phyloP scores from a whole-genome alignment of 2,113 vertebrate species.

The Aepyceros melampus region DNA sequence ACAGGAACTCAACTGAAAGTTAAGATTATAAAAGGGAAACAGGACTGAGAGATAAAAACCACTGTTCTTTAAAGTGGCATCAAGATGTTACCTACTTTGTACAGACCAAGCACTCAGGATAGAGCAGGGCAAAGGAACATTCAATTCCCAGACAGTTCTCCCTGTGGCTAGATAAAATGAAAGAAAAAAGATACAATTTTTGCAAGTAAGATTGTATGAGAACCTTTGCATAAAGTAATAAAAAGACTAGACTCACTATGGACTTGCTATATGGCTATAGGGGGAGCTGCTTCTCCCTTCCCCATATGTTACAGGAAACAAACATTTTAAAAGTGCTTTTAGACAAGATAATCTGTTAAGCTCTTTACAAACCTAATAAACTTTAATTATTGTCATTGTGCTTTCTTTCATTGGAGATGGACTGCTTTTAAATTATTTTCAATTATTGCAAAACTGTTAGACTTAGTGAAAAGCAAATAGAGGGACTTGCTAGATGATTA shows the following conservation, averaged over 20 bases:
- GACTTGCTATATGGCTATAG: neutral
- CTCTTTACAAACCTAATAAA: constrained; percentile 26
- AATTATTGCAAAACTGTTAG: neutral
- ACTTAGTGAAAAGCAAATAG: neutral
- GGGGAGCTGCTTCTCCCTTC: neutral
- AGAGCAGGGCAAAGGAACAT: neutral
- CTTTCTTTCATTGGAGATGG: neutral
- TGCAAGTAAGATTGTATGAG: neutral
- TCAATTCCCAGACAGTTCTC: neutral
- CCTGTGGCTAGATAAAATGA: neutral
- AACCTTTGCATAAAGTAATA: neutral
- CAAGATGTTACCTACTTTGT: neutral
- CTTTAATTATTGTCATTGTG: neutral
- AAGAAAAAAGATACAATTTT: neutral
- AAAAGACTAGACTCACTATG: neutral
- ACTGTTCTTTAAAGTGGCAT: neutral
- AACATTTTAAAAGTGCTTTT: neutral
- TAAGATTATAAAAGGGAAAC: constrained; percentile 51
- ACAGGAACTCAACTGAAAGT: constrained; percentile 52
- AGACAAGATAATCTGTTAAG: constrained; percentile 12
- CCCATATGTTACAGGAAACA: neutral
- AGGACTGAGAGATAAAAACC: constrained; percentile 12
- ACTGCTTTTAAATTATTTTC: constrained; percentile 26
- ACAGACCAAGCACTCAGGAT: neutral
- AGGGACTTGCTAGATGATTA: neutral